A percentile compares a stretch with the other conserved stretches of the same genome.
phyloP scores from a whole-genome alignment of 2,888 invertebrate genomes.

The Lasioglossum oenotherae region DNA sequence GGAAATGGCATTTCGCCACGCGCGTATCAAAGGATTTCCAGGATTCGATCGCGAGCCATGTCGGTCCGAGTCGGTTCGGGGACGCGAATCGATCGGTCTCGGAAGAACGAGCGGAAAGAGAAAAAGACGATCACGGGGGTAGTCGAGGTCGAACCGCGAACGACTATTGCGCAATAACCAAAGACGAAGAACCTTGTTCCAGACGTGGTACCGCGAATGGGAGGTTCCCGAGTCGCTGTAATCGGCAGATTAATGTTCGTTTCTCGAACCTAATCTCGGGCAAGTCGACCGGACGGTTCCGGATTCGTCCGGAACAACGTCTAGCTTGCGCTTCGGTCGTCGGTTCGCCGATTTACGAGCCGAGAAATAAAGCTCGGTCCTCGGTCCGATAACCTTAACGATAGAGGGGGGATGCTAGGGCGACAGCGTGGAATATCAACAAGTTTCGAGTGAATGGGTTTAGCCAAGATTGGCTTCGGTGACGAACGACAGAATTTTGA shows the following conservation, averaged over 20 bases:
- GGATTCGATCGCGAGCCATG: neutral
- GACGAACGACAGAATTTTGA: neutral
- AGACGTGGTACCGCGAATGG: slow-evolving; percentile 80
- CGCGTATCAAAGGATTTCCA: neutral
- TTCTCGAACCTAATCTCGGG: slow-evolving; percentile 73
- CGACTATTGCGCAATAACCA: slow-evolving; percentile 80
- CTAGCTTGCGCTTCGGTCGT: slow-evolving; percentile 31
- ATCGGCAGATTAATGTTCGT: slow-evolving; percentile 83
- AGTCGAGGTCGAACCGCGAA: slow-evolving; percentile 63
- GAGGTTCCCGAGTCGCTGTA: slow-evolving; percentile 82
- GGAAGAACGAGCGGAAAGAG: slow-evolving; percentile 30
- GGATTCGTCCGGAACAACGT: slow-evolving; percentile 53
- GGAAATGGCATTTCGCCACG: too few relatives aligned
- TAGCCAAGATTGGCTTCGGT: neutral
- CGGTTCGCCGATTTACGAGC: slow-evolving; percentile 53
- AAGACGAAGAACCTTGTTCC: slow-evolving; percentile 79
- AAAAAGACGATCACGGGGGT: slow-evolving; percentile 36
- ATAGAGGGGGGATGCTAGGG: neutral
- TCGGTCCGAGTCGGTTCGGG: neutral
- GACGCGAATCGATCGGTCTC: slow-evolving; percentile 5
- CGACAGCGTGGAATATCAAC: neutral
- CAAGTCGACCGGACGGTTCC: slow-evolving; percentile 61
- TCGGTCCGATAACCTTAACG: neutral
- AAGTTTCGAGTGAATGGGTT: neutral
- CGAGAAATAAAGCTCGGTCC: neutral